A percentile compares a stretch with the other conserved stretches of the same genome.
These are phyloP conservation scores for Erebia aethiops DNA, from an alignment of 2,888 invertebrate genomes.

Conservation along the genomic window DNA sequence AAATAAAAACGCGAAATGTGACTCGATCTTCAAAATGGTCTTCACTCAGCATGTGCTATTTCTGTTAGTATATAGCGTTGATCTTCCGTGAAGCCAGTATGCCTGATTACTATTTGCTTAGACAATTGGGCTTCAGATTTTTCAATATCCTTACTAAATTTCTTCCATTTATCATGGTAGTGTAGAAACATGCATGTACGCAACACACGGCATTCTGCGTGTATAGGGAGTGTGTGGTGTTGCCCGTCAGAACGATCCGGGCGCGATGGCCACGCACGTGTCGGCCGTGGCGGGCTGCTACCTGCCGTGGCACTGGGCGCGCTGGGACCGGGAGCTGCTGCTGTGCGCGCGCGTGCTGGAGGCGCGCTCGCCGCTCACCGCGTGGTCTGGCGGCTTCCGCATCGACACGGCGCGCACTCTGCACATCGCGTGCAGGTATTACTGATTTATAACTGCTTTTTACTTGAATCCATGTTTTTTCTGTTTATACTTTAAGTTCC, in stretches of 20 bases:
- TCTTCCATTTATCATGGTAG: not conserved
- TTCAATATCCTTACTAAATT: too few relatives aligned
- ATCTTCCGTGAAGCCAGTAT: too few relatives aligned
- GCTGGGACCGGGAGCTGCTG: conserved; percentile 93
- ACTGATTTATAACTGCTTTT: too few relatives aligned
- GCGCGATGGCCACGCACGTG: conserved; percentile 87
- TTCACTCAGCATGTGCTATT: too few relatives aligned
- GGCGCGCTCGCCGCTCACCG: conserved; percentile 84
- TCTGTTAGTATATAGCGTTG: too few relatives aligned
- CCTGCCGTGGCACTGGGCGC: conserved; percentile 98
- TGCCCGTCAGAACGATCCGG: conserved; percentile 84
- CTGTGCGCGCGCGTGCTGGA: conserved; percentile 91
- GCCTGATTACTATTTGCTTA: too few relatives aligned
- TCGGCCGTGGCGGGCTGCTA: conserved; percentile 93
- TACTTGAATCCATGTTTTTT: too few relatives aligned
- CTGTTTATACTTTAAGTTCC: too few relatives aligned
- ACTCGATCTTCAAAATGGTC: too few relatives aligned
- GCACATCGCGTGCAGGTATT: conserved; percentile 91
- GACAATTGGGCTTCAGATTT: too few relatives aligned
- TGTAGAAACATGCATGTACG: not conserved
- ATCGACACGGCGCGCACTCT: conserved; percentile 93
- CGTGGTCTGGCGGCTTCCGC: conserved; percentile 96
- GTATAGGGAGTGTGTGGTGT: conserved; percentile 14
- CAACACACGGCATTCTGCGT: not conserved
- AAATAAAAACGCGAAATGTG: too few relatives aligned